phyloP scores from a whole-genome alignment of 2,113 vertebrate genomes.

The Forbesichthys agassizii region DNA sequence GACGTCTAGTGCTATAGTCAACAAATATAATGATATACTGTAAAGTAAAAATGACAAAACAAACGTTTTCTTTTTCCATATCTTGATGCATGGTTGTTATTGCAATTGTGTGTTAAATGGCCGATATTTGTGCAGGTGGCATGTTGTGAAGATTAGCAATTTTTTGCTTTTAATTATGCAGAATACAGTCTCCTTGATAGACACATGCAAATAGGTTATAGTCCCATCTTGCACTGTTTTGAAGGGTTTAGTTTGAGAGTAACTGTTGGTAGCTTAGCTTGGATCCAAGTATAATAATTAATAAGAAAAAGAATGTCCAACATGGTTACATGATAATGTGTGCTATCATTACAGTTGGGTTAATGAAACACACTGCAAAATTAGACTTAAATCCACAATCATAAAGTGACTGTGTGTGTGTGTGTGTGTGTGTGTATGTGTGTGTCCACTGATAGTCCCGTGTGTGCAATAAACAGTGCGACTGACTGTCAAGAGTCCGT shows the following conservation, averaged over 20 bases:
- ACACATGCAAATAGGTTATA: constrained; percentile 35
- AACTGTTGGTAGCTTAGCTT: background rate
- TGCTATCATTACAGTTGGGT: background rate
- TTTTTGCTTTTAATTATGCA: constrained; percentile 52
- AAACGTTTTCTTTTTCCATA: background rate
- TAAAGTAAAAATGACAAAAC: too few species aligned
- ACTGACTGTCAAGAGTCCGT: constrained; percentile 16
- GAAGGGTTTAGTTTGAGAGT: background rate
- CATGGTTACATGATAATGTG: background rate
- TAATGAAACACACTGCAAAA: too few species aligned
- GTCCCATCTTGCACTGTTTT: background rate
- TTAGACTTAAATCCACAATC: constrained; percentile 33
- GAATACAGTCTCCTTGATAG: constrained; percentile 55
- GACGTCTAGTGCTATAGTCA: background rate
- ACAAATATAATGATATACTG: constrained; percentile 1
- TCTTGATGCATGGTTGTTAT: constrained; percentile 5
- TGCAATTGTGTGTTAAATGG: constrained; percentile 3
- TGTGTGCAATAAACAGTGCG: constrained; percentile 38
- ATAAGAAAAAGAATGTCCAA: background rate
- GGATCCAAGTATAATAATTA: background rate
- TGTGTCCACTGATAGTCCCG: constrained; percentile 28
- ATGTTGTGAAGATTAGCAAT: constrained; percentile 49
- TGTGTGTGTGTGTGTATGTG: constrained; percentile 16
- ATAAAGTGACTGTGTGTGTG: background rate
- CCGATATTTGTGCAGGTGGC: constrained; percentile 39